Base-by-base conservation (phyloP, 1,140 invertebrate genomes). In the Telenomus remus region DNA sequence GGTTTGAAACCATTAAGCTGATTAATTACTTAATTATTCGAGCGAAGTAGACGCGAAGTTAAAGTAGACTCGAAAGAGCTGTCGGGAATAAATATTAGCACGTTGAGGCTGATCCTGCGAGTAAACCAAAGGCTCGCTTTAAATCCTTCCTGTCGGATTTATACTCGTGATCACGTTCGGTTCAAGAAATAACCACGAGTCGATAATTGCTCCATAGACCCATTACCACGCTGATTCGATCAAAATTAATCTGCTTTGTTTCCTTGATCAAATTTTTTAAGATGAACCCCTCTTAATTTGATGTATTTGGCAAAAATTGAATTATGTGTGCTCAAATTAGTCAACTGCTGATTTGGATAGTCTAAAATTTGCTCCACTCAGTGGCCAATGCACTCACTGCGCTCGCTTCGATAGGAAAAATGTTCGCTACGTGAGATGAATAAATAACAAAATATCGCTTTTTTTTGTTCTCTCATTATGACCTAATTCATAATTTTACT, bases 1-100 rank as follows among this genome's bases (percentile, higher is more conserved):
- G 60, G 42, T 72, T 72, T 59, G 59, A 65, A 61, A 60, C 63
- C 71, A 74, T 74, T 68, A 68, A 74, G 71, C 51, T 74, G 63
- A 74, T 74, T 74, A 74, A 74, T 74, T 74, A 68, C 57, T 66
- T 68, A 74, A 74, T 74, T 74, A 74, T 74, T 74, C 71, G 71
- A 50, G 33, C 56, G 57, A 74, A 14, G 57, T 34, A 74, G 46
- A 73, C 49, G 49, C 13, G 53, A 42, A 48, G 39, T 61, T 66
- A 27, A 57, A 74, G 63, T 74, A 37, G 50, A 50, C 46, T 74
- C 57, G 48, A 56, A 66, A 56, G 50, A 74, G 50, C 55, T 44
- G 49, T 47, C 33, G 61, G 46, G 56, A 74, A 74, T 66, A 74
- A 74, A 74, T 63, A 74, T 68, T 51, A 49, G 37, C 34, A 34